Evolutionary conservation across 2,113 vertebrate species (phyloP).

Genomic region (Eublepharis macularius): DNA sequence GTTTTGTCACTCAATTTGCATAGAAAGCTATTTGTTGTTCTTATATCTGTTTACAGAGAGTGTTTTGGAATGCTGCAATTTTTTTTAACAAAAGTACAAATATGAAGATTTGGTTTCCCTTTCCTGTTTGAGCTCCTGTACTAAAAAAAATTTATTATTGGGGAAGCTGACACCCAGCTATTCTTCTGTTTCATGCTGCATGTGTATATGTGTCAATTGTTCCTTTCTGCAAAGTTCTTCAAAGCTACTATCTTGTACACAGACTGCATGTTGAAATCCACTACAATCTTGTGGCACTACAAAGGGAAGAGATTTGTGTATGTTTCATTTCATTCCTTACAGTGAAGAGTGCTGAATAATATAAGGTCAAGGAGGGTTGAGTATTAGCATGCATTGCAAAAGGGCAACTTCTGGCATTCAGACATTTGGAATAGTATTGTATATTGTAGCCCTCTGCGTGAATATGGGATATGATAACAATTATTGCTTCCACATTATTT

Average conservation of each 20-base stretch:
- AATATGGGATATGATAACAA: conserved; percentile 1
- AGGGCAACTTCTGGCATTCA: not conserved
- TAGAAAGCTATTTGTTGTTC: not conserved
- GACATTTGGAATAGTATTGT: not conserved
- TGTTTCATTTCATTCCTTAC: not conserved
- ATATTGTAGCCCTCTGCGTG: not conserved
- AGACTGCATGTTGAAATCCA: not conserved
- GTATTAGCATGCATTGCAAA: not conserved
- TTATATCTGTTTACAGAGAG: not conserved
- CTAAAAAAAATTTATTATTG: not conserved
- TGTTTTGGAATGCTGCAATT: not conserved
- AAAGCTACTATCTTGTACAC: not conserved
- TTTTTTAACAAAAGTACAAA: not conserved
- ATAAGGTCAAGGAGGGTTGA: not conserved
- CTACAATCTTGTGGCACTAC: accelerated
- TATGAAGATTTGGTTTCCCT: not conserved
- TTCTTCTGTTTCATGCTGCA: not conserved
- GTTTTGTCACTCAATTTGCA: not conserved
- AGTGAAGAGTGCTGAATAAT: not conserved
- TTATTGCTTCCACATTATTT: conserved; percentile 11
- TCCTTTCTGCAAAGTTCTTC: not conserved
- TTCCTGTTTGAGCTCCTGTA: not conserved
- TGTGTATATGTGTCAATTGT: not conserved
- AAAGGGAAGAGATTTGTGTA: not conserved
- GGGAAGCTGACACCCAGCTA: not conserved